phyloP scores from a whole-genome alignment of 2,113 vertebrate species.

The Heliornis fulica region DNA sequence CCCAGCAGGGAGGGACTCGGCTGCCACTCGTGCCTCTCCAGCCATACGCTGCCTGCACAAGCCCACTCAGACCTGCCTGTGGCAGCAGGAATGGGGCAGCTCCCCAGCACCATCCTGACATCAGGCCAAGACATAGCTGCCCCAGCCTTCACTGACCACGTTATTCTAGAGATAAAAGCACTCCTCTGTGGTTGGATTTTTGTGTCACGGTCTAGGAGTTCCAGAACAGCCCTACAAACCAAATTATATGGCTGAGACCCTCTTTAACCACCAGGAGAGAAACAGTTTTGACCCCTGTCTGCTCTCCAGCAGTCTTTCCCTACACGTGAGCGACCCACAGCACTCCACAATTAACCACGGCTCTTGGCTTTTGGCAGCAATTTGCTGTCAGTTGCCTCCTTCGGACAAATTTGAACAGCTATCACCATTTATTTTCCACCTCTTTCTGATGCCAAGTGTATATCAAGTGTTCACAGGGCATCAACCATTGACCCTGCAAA shows the following conservation, averaged over 20 bases:
- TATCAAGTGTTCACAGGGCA: background rate
- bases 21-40: background rate
- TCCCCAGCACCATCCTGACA: background rate
- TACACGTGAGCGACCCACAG: background rate
- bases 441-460: background rate
- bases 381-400: background rate
- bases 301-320: background rate
- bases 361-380: background rate
- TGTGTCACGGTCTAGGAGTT: background rate
- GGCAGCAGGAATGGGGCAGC: background rate
- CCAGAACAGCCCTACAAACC: background rate
- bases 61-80: accelerated
- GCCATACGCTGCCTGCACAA: accelerated
- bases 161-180: background rate
- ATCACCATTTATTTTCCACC: background rate
- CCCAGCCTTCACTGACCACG: background rate
- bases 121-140: background rate
- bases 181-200: background rate
- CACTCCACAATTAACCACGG: background rate
- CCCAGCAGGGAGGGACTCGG: background rate
- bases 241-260: background rate
- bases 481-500: background rate
- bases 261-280: background rate
- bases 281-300: background rate
- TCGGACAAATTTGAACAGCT: background rate